Conservation (phyloP, 2,113 vertebrate genomes). For the Onychorhynchus coronatus region DNA sequence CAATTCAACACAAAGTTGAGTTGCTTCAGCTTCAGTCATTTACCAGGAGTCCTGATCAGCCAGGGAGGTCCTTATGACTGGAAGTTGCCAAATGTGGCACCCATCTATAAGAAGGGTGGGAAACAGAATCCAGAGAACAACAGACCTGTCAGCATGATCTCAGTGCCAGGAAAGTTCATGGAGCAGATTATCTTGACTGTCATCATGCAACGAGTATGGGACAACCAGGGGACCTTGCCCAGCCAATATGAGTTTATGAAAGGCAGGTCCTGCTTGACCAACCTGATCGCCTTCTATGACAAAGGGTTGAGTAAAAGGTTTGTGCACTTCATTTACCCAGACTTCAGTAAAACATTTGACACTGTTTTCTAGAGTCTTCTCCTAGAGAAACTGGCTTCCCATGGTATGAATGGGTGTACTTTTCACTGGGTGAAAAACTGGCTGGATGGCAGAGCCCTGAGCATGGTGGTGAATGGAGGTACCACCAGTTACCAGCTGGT, state of each 20-base stretch:
- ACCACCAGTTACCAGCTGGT: background rate
- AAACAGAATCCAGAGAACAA: background rate
- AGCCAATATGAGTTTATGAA: background rate
- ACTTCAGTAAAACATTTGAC: background rate
- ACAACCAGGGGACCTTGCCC: background rate
- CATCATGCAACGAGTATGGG: background rate
- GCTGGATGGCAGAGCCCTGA: background rate
- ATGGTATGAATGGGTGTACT: background rate
- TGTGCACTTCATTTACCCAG: background rate
- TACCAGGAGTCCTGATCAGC: accelerated
- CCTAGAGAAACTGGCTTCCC: background rate
- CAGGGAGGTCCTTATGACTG: background rate
- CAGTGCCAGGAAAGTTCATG: background rate
- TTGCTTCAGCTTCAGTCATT: background rate
- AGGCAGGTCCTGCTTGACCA: background rate
- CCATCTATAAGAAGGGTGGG: background rate
- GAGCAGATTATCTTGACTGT: background rate
- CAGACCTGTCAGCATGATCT: background rate
- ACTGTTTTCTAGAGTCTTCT: background rate
- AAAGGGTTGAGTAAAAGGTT: background rate
- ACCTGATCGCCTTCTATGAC: background rate
- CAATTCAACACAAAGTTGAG: background rate
- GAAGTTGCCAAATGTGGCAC: background rate
- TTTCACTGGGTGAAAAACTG: background rate
- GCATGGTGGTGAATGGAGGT: background rate